Base-by-base conservation (phyloP, 2,888 invertebrate species). In the Caenorhabditis uteleia region DNA sequence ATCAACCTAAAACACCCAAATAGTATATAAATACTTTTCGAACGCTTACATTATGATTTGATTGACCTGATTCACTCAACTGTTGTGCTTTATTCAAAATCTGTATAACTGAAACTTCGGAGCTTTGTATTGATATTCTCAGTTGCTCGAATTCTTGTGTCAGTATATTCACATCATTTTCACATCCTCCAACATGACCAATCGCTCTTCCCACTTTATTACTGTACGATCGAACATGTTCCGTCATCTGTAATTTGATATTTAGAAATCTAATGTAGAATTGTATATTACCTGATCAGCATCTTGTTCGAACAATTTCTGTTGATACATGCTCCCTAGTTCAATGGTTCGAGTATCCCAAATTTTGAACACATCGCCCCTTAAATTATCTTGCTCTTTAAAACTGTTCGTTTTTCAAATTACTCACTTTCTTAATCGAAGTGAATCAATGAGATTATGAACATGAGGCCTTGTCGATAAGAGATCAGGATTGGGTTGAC, bases 321-420 rank as follows among this genome's bases (percentile, higher is more conserved):
- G 88, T 84, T 97, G 95, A 84, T 95, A 92, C 84, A 95, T 94
- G 85, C 95, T 95, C 83, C 95, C 95, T 68, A 97, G 87, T 85
- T 94, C 92, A 80, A 91, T 88, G 83, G 94, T 92, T 84, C 95
- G 93, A 80, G 91, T 91, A 83, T 93, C 92, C 95, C 95, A 97
- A 56, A 93, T 87, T 80, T 93, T 92, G 69, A 92, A 88, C 44
- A 95, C 89, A 82, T 94, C 92, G 83, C 93, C 91, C 82, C 94
- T 75, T 47, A 29, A 68, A 26, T 29, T n/a, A 23, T n/a, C n/a
- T n/a, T n/a, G n/a, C 10, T 18, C 12, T 43, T 43, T 21, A 18
- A 23, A 1, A 44, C 10, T 25, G 27, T 27, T 44, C 25, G 14
- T 27, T 27, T 27, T 18, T 6, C 2, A 25, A 20, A 48, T 27